These are phyloP conservation scores for Herminia tarsipennalis DNA, from an alignment of 2,888 invertebrate genomes.

Conservation along the genomic window DNA sequence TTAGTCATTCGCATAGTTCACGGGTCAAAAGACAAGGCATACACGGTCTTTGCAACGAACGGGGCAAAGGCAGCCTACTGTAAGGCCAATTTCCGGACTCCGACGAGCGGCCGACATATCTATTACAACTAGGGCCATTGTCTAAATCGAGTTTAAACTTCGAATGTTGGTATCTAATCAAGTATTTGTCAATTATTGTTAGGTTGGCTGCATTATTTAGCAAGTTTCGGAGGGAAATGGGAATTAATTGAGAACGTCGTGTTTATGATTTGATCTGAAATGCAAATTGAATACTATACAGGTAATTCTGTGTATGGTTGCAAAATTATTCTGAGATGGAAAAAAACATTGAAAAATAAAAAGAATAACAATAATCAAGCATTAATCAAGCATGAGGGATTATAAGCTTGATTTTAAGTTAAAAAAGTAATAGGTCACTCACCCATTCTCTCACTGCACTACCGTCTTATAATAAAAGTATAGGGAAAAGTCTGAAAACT, in stretches of 20 bases:
- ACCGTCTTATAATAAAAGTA: no score
- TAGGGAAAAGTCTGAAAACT: no score
- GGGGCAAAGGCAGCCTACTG: conserved; percentile 29
- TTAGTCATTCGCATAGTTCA: conserved; percentile 22
- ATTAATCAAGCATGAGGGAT: no score
- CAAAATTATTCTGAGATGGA: no score
- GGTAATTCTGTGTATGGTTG: no score
- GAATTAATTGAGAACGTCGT: background rate
- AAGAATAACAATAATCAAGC: no score
- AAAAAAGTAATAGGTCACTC: no score
- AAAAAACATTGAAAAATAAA: no score
- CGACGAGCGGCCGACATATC: conserved; percentile 32
- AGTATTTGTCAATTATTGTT: conserved; percentile 23
- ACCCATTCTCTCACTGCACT: no score
- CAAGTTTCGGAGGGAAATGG: background rate
- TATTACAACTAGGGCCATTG: conserved; percentile 36
- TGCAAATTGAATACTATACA: no score
- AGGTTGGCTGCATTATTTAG: conserved; percentile 14
- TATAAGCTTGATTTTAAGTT: no score
- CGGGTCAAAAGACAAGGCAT: conserved; percentile 34
- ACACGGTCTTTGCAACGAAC: conserved; percentile 27
- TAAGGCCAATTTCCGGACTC: conserved; percentile 44
- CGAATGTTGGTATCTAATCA: conserved; percentile 25
- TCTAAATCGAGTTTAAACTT: conserved; percentile 32
- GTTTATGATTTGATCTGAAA: no score